Percentiles rank a stretch among this genome's conserved stretches.
phyloP scores from a whole-genome alignment of 2,797 vertebrate species.

The Urophycis tenuis region DNA sequence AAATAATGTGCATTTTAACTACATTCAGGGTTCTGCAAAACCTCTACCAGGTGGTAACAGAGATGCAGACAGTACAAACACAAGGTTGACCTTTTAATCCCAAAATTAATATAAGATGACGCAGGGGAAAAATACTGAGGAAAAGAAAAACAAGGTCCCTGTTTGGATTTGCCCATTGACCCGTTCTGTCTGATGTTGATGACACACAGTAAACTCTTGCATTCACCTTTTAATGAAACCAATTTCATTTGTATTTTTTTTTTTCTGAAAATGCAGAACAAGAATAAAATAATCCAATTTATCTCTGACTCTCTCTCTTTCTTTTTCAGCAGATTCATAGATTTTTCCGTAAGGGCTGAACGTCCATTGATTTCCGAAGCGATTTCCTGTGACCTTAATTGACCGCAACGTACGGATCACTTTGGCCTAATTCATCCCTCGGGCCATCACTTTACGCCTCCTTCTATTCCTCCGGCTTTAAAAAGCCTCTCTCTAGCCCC shows the following conservation, averaged over 20 bases:
- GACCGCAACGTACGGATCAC: neutral
- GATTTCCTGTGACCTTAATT: neutral
- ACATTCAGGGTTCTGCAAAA: neutral
- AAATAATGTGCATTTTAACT: neutral
- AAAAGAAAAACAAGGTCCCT: neutral
- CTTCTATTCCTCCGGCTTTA: neutral
- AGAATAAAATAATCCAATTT: neutral
- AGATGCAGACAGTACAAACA: neutral
- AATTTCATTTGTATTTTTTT: neutral
- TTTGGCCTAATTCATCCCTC: neutral
- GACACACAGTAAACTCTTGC: neutral
- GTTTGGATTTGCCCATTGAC: neutral
- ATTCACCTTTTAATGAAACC: neutral
- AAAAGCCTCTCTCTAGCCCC: neutral
- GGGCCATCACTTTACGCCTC: neutral
- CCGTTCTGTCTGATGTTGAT: neutral
- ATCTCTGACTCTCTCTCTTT: neutral
- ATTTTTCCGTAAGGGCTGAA: neutral
- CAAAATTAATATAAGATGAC: neutral
- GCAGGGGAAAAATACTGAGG: neutral
- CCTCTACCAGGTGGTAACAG: neutral
- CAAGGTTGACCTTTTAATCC: conserved; percentile 1
- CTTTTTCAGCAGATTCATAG: neutral
- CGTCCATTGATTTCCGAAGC: neutral
- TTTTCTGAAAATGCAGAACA: neutral